Evolutionary conservation across 2,113 vertebrate genomes (phyloP).

Genomic region (Seriola dumerili): DNA sequence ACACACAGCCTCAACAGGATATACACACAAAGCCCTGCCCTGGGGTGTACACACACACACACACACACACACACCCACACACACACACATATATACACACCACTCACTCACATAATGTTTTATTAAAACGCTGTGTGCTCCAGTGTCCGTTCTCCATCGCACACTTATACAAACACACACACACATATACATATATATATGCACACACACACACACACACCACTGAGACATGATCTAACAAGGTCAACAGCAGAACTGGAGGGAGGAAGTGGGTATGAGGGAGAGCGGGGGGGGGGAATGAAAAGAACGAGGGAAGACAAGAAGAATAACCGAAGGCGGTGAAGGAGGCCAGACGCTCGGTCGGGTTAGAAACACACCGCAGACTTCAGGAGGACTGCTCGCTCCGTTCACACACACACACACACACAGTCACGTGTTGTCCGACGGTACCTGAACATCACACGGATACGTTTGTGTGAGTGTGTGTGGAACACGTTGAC

Average conservation of each 20-base stretch:
- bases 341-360: too few relatives aligned
- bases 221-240: constrained; percentile 65
- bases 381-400: too few relatives aligned
- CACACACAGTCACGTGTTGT: too few relatives aligned
- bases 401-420: too few relatives aligned
- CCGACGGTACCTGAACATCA: too few relatives aligned
- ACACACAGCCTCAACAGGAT: constrained; percentile 67
- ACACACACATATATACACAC: constrained; percentile 21
- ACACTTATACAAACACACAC: constrained; percentile 19
- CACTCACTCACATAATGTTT: constrained; percentile 44
- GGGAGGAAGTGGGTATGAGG: constrained; percentile 12
- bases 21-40: constrained; percentile 61
- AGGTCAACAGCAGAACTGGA: constrained; percentile 59
- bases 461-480: too few relatives aligned
- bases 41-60: constrained; percentile 35
- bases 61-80: constrained; percentile 18
- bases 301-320: neutral
- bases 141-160: constrained; percentile 35
- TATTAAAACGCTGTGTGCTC: constrained; percentile 49
- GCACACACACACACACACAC: neutral
- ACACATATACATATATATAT: neutral
- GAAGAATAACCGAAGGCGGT: neutral
- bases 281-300: neutral
- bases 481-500: too few relatives aligned
- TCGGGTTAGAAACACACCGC: too few relatives aligned